Evolutionary conservation across 2,113 vertebrate genomes (phyloP).

Genomic region (Eretmochelys imbricata): DNA sequence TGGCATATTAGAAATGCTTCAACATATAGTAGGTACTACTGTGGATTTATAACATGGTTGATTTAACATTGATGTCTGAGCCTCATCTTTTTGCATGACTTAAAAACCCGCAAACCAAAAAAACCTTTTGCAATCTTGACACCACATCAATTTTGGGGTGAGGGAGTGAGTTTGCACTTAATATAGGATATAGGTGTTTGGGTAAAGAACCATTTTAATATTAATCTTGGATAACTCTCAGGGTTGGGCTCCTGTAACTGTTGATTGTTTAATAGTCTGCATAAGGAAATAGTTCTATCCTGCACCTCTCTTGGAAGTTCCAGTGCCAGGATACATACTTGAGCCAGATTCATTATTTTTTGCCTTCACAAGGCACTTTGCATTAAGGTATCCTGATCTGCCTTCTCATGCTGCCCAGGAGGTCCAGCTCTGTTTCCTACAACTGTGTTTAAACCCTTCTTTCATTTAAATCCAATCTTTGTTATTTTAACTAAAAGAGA

Average conservation of each 20-base stretch:
- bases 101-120: neutral
- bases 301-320: neutral
- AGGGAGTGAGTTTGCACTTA: neutral
- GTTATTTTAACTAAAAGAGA: constrained; percentile 49
- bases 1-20: neutral
- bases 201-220: neutral
- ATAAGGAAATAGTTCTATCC: neutral
- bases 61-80: neutral
- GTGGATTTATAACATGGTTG: neutral
- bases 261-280: neutral
- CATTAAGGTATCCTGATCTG: neutral
- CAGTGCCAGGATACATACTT: neutral
- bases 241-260: neutral
- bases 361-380: neutral
- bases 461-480: constrained; percentile 16
- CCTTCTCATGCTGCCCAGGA: neutral
- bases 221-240: neutral
- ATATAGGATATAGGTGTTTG: neutral
- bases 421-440: neutral
- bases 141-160: neutral
- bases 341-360: neutral
- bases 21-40: neutral
- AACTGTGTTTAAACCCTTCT: constrained; percentile 18
- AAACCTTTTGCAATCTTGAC: neutral
- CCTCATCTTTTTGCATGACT: neutral